A percentile compares a stretch with the other conserved stretches of the same genome.
Evolutionary conservation across 2,888 invertebrate genomes (phyloP).

Genomic region (Apamea monoglypha): DNA sequence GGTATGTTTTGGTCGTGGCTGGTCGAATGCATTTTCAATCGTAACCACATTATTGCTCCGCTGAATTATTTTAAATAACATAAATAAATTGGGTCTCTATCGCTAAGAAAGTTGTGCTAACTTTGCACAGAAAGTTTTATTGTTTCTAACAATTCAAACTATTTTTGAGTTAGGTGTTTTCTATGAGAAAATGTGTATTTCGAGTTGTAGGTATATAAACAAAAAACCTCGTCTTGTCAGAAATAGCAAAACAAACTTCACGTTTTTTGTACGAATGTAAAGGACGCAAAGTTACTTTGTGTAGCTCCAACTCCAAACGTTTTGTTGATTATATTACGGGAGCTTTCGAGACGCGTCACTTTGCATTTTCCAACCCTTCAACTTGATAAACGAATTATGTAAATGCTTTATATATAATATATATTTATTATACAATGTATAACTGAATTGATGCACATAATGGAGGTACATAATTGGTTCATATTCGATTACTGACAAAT

Average conservation of each 20-base stretch:
- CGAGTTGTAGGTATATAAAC: not conserved
- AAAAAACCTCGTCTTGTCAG: not conserved
- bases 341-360: not conserved
- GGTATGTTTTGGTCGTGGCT: constrained; percentile 27
- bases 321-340: not conserved
- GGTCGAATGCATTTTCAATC: constrained; percentile 29
- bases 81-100: constrained; percentile 41
- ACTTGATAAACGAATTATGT: constrained; percentile 23
- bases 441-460: not conserved
- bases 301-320: constrained; percentile 4
- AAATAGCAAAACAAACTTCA: not conserved
- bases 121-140: constrained; percentile 8
- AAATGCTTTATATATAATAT: constrained; percentile 9
- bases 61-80: constrained; percentile 47
- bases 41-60: constrained; percentile 17
- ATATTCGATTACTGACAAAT: too few species aligned
- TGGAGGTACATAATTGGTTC: not conserved
- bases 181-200: not conserved
- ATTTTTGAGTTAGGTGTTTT: constrained; percentile 11
- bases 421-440: not conserved
- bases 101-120: constrained; percentile 18
- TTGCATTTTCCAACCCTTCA: constrained; percentile 6
- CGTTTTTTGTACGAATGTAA: not conserved
- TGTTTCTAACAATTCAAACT: constrained; percentile 4
- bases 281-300: not conserved